A percentile compares a stretch with the other conserved stretches of the same genome.
phyloP scores from a whole-genome alignment of 2,113 vertebrate genomes.

The Smithornis capensis region DNA sequence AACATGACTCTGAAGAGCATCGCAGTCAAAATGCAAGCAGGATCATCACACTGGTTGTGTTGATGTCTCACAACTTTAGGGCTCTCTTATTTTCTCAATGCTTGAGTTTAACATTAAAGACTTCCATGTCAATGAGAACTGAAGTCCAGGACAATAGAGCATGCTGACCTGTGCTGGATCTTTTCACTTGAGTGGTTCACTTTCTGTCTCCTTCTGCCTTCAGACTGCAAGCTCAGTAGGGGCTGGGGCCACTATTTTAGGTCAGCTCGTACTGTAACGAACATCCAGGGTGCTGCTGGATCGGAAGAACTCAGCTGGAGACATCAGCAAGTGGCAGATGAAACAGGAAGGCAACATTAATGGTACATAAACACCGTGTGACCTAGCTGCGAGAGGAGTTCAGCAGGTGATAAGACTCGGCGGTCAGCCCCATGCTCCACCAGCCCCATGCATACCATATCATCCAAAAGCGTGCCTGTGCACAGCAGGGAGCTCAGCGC shows the following conservation, averaged over 20 bases:
- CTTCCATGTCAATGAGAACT: not conserved
- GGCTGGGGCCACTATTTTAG: not conserved
- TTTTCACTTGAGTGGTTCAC: not conserved
- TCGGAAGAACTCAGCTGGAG: not conserved
- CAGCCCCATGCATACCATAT: fast-evolving
- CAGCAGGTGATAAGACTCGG: not conserved
- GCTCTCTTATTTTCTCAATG: not conserved
- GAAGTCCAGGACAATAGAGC: not conserved
- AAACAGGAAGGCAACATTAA: not conserved
- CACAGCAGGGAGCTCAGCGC: not conserved
- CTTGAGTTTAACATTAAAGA: not conserved
- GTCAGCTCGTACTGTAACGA: not conserved
- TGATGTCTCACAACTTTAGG: not conserved
- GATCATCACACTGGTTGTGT: no score
- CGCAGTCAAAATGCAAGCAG: not conserved
- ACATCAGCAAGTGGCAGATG: not conserved
- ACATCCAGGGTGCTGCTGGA: not conserved
- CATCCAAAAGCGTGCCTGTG: not conserved
- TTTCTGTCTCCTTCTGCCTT: not conserved
- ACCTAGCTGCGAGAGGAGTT: not conserved
- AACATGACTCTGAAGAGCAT: not conserved
- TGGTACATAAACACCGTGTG: fast-evolving
- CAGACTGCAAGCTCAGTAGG: not conserved
- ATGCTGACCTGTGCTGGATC: not conserved
- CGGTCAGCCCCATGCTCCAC: not conserved